Percentiles rank a stretch among this genome's conserved stretches.
Conservation (phyloP, 2,797 vertebrate genomes). For the Helostoma temminkii region DNA sequence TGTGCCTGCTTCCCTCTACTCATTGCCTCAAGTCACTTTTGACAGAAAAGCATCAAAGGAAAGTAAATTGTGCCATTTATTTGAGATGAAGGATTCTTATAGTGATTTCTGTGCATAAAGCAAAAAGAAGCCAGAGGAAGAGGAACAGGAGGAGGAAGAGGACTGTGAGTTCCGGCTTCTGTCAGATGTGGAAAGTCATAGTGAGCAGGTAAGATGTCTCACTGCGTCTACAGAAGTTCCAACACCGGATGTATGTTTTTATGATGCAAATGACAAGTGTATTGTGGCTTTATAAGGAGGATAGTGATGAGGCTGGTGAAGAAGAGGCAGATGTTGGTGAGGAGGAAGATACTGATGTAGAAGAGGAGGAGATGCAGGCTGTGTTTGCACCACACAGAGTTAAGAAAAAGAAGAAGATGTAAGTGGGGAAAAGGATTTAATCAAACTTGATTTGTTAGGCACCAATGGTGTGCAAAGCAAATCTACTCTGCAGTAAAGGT, state of each 20-base stretch:
- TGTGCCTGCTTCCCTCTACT: neutral
- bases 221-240: neutral
- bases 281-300: slow-evolving; percentile 69
- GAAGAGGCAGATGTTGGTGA: slow-evolving; percentile 49
- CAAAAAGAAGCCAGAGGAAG: slow-evolving; percentile 68
- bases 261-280: neutral
- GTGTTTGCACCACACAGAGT: slow-evolving; percentile 76
- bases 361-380: slow-evolving; percentile 87
- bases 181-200: slow-evolving; percentile 85
- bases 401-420: slow-evolving; percentile 91
- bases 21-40: neutral
- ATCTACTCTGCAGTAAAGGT: neutral
- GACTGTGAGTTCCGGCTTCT: slow-evolving; percentile 91
- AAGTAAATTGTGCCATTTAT: neutral
- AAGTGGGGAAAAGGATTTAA: slow-evolving; percentile 38
- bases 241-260: neutral
- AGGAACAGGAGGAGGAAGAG: slow-evolving; percentile 81
- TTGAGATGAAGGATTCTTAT: neutral
- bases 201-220: slow-evolving; percentile 80
- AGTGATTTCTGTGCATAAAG: slow-evolving; percentile 40
- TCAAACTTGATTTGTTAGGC: neutral
- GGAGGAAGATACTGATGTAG: slow-evolving; percentile 59
- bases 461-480: too few species aligned
- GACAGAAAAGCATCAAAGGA: neutral
- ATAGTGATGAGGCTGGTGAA: slow-evolving; percentile 49